phyloP scores from a whole-genome alignment of 2,113 vertebrate species.

The Megalops atlanticus region DNA sequence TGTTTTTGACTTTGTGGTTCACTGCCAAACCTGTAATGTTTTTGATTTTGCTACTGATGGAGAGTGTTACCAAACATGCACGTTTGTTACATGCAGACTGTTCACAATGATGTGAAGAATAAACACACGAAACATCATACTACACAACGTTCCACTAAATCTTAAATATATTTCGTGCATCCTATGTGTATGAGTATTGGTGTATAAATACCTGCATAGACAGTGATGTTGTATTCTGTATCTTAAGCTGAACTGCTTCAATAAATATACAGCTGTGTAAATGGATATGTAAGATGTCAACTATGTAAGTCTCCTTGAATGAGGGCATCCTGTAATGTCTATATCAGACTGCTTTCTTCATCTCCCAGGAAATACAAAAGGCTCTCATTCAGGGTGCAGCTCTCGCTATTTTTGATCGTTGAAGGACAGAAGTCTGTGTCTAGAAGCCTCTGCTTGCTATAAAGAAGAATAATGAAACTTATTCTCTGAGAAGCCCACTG shows the following conservation, averaged over 20 bases:
- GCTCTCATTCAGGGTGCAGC: background rate
- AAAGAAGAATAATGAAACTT: slow-evolving; percentile 35
- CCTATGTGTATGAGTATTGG: background rate
- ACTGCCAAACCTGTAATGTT: background rate
- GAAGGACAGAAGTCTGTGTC: background rate
- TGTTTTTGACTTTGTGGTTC: too few relatives aligned
- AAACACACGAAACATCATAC: background rate
- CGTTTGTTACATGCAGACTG: background rate
- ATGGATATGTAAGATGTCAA: background rate
- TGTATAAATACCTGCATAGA: background rate
- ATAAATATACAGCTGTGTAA: background rate
- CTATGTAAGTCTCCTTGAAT: background rate
- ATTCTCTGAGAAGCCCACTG: slow-evolving; percentile 23
- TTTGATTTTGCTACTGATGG: background rate
- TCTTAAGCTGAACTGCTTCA: background rate
- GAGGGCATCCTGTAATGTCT: background rate
- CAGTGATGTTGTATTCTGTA: background rate
- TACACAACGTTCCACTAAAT: background rate
- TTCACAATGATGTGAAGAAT: background rate
- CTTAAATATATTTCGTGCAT: background rate
- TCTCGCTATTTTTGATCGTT: background rate
- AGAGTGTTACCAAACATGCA: background rate
- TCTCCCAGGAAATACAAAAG: background rate
- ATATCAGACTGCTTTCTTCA: slow-evolving; percentile 1
- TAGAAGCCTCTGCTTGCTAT: slow-evolving; percentile 24